These are phyloP conservation scores for Galago senegalensis DNA, from an alignment of 2,797 vertebrate species.

Conservation along the genomic window DNA sequence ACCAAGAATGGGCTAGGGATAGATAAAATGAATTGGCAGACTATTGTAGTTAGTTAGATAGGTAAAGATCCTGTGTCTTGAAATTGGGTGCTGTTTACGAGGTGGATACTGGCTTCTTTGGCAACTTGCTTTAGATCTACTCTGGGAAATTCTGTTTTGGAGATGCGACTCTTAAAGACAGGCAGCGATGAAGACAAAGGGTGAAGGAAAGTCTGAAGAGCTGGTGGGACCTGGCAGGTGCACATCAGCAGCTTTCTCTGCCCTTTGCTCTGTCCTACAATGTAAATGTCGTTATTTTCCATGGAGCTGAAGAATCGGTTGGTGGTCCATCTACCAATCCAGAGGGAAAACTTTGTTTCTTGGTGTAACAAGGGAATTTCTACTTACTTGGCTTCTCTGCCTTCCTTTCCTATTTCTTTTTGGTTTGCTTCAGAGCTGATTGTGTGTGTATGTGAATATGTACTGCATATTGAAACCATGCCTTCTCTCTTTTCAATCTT, in stretches of 20 bases:
- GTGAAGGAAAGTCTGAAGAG: background rate
- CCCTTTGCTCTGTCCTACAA: background rate
- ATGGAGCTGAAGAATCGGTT: background rate
- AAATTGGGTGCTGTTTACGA: background rate
- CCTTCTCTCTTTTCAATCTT: constrained; percentile 3
- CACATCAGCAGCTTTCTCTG: background rate
- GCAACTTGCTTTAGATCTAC: background rate
- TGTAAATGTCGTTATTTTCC: background rate
- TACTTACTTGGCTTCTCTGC: background rate
- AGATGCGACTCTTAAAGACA: background rate
- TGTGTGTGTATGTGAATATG: background rate
- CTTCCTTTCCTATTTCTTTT: constrained; percentile 22
- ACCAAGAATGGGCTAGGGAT: background rate
- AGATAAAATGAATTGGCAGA: background rate
- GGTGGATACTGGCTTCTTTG: background rate
- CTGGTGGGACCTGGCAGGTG: background rate
- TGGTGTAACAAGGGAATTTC: background rate
- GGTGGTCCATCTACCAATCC: background rate
- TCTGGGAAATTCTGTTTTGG: background rate
- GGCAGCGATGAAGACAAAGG: background rate
- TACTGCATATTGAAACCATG: constrained; percentile 31
- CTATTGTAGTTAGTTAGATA: background rate
- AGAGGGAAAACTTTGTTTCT: background rate
- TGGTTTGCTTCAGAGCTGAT: background rate
- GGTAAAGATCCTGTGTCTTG: background rate